Base-by-base conservation (phyloP, 1,140 invertebrate species). In the Leucophenga varia region DNA sequence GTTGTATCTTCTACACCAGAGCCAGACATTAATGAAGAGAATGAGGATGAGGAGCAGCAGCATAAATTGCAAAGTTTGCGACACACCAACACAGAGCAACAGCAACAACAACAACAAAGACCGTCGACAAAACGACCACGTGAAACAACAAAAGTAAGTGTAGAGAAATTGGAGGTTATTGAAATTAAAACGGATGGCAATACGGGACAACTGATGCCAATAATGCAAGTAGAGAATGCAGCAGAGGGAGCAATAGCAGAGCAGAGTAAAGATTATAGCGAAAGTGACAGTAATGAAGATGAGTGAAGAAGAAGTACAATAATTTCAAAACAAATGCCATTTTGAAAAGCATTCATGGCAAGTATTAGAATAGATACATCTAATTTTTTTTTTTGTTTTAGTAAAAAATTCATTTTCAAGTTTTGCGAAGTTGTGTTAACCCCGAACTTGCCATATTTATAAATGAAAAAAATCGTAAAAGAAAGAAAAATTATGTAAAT, bases 141-240 rank as follows among this genome's bases (percentile, higher is more conserved):
- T 2, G 54, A 59, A 45, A 56, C 60, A 30, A 63, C 64, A 8
- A 68, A 54, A 56, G 57, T 64, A 12, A 69, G 64, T 43, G 70
- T 73, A 3, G 70, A 75, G 44, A 73, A 72, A 43, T 54, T 68
- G 8, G 70, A 75, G 45, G 72, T 74, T 20, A 75, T 75, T 43
- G 72, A 75, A 58, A 75, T 75, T 30, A 68, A 72, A 38, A 49
- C 73, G 12, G 65, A 72, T 43, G 71, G 68, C 2, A 56, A 50
- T n/a, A 61, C 68, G 2, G 73, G 73, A 25, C 73, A 74, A 32
- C 45, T 75, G 32, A 72, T 65, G 63, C 70, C 69, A 21, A 25
- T 43, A 3, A 17, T 42, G 10, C 5, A 10, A 5, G 22, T 10
- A 6, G 22, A 25, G 5, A 25, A 25, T 10, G 10, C 22, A 10